A percentile compares a stretch with the other conserved stretches of the same genome.
Conservation (phyloP, 2,113 vertebrate genomes). For the Proteles cristata region DNA sequence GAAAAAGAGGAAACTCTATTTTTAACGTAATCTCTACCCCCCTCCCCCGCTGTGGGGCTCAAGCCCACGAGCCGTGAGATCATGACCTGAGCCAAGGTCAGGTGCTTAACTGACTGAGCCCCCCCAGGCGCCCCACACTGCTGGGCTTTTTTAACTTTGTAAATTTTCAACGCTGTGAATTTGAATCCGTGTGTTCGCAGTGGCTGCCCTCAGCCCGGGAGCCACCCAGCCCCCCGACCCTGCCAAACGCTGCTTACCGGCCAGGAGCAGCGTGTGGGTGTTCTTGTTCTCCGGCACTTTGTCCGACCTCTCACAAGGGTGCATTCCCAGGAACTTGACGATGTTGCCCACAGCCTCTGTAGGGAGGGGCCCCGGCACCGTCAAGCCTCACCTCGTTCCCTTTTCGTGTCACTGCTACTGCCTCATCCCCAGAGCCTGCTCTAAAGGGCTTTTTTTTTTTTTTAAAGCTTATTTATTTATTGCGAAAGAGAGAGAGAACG, state of each 20-base stretch:
- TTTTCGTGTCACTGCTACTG: background rate
- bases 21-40: background rate
- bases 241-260: slow-evolving; percentile 82
- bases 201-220: background rate
- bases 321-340: slow-evolving; percentile 90
- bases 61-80: too few species aligned
- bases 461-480: background rate
- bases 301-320: slow-evolving; percentile 90
- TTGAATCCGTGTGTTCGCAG: background rate
- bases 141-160: background rate
- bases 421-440: background rate
- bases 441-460: background rate
- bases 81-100: too few species aligned
- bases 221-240: background rate
- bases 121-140: background rate
- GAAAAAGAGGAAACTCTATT: background rate
- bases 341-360: slow-evolving; percentile 91
- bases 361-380: background rate
- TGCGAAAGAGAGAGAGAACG: too few species aligned
- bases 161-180: background rate
- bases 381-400: background rate
- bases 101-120: too few species aligned
- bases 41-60: too few species aligned
- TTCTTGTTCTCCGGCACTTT: slow-evolving; percentile 91
- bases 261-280: slow-evolving; percentile 87